These are phyloP conservation scores for Sphaerodactylus townsendi DNA, from an alignment of 2,113 vertebrate species.

Conservation along the genomic window DNA sequence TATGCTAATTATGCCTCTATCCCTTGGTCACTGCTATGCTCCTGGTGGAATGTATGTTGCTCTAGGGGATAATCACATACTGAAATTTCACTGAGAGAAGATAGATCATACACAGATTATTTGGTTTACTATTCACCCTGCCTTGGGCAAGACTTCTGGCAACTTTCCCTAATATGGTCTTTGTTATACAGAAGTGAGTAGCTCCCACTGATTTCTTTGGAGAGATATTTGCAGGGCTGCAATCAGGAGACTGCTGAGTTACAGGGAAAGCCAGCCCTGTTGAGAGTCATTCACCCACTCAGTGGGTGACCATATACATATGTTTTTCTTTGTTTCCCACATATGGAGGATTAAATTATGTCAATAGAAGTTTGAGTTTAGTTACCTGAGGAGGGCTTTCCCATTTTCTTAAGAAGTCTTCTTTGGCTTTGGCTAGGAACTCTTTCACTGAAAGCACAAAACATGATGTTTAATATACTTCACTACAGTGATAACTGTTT, in stretches of 20 bases:
- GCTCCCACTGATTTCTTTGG: not conserved
- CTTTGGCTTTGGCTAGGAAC: constrained; percentile 99
- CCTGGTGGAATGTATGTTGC: too few species aligned
- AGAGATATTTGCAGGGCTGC: not conserved
- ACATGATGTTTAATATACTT: constrained; percentile 47
- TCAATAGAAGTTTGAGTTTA: constrained; percentile 4
- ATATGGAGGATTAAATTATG: not conserved
- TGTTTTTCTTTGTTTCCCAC: not conserved
- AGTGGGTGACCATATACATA: not conserved
- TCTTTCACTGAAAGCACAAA: constrained; percentile 92
- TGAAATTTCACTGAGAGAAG: not conserved
- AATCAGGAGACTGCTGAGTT: not conserved
- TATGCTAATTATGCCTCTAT: not conserved
- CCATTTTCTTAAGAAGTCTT: constrained; percentile 99
- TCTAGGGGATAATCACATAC: not conserved
- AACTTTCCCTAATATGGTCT: too few species aligned
- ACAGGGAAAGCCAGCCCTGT: not conserved
- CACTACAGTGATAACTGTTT: not conserved
- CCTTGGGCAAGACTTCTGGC: not conserved
- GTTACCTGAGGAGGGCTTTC: constrained; percentile 95
- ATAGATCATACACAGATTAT: not conserved
- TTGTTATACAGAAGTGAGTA: not conserved
- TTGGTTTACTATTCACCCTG: not conserved
- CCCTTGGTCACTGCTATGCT: not conserved
- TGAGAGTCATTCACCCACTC: too few species aligned